phyloP scores from a whole-genome alignment of 2,888 invertebrate species.

The Amaurobius ferox region DNA sequence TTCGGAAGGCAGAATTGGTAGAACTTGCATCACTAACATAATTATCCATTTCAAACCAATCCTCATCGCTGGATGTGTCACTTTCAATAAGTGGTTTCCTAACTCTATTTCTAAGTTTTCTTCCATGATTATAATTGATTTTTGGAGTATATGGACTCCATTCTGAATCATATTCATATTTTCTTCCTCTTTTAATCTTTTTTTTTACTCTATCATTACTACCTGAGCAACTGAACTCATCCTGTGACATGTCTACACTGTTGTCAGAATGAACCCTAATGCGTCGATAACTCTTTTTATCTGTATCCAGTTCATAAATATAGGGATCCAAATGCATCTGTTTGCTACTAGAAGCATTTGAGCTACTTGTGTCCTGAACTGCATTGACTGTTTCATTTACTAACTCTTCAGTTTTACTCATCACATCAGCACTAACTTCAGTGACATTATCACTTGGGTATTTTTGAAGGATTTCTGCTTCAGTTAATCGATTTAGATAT shows the following conservation, averaged over 20 bases:
- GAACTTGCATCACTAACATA: not conserved
- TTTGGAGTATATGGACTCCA: conserved; percentile 23
- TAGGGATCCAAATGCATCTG: not conserved
- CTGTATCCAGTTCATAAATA: not conserved
- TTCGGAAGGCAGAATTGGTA: not conserved
- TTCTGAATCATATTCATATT: conserved; percentile 44
- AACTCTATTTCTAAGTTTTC: conserved; percentile 14
- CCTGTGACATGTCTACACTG: not conserved
- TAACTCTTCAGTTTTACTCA: not conserved
- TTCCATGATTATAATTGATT: not conserved
- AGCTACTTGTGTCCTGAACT: not conserved
- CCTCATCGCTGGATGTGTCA: conserved; percentile 3
- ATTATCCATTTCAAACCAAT: not conserved
- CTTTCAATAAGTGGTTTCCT: conserved; percentile 35
- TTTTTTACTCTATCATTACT: not conserved
- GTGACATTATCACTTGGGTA: not conserved
- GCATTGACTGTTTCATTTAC: not conserved
- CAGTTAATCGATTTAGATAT: not conserved
- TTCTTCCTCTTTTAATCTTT: not conserved
- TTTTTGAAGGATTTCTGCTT: conserved; percentile 2
- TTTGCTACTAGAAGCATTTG: not conserved
- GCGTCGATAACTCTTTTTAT: not conserved
- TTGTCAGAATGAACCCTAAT: not conserved
- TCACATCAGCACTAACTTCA: not conserved
- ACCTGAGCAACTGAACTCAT: not conserved